Percentiles rank a stretch among this genome's conserved stretches.
These are phyloP conservation scores for Lordiphosa collinella DNA, from an alignment of 1,140 invertebrate species.

Conservation along the genomic window DNA sequence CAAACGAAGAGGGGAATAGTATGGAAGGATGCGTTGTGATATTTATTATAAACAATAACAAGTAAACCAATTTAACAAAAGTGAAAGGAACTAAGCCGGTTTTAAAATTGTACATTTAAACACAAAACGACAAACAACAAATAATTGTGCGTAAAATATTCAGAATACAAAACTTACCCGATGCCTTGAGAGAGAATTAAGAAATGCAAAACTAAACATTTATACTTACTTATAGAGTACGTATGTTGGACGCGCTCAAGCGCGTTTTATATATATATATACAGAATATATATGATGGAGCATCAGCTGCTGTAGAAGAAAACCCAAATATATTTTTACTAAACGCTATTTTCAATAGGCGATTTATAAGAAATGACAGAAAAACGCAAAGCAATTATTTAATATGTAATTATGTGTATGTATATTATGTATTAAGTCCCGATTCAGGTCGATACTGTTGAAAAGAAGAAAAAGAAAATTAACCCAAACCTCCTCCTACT, in stretches of 20 bases:
- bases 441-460: conserved; percentile 13
- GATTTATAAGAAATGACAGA: conserved; percentile 62
- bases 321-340: conserved; percentile 76
- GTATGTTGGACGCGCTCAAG: neutral
- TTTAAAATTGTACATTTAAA: conserved; percentile 77
- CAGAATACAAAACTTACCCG: conserved; percentile 50
- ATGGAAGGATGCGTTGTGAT: conserved; percentile 75
- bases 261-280: conserved; percentile 35
- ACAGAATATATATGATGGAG: conserved; percentile 39
- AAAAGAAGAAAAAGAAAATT: conserved; percentile 22
- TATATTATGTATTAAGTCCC: conserved; percentile 41
- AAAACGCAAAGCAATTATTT: conserved; percentile 74
- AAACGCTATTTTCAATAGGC: conserved; percentile 74
- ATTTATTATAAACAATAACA: conserved; percentile 70
- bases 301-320: conserved; percentile 63
- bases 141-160: conserved; percentile 7
- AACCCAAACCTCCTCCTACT: neutral
- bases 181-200: conserved; percentile 66
- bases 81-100: conserved; percentile 74
- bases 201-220: conserved; percentile 57
- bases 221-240: conserved; percentile 24
- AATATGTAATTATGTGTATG: conserved; percentile 75
- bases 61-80: conserved; percentile 40
- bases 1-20: conserved; percentile 28
- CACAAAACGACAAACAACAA: conserved; percentile 27